Conservation (phyloP, 2,888 invertebrate genomes). For the Plagodis dolabraria region DNA sequence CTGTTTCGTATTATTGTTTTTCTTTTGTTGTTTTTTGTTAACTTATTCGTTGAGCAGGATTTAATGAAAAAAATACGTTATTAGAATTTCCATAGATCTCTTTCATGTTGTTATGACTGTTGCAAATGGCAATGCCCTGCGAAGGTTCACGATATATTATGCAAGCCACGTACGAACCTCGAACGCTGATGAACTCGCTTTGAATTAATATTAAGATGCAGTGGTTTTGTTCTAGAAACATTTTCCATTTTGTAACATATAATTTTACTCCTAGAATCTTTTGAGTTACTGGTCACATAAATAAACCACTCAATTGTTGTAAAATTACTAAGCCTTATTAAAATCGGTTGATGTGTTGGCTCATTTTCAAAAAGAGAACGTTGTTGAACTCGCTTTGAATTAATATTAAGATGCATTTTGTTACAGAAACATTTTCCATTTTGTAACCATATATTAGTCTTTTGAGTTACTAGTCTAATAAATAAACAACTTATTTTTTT, state of each 20-base stretch:
- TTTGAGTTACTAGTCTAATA: too few relatives aligned
- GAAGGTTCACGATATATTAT: conserved; percentile 16
- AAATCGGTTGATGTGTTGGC: too few relatives aligned
- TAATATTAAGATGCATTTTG: conserved; percentile 22
- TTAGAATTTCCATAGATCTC: not conserved
- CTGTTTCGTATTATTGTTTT: too few relatives aligned
- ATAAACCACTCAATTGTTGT: too few relatives aligned
- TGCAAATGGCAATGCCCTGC: conserved; percentile 14
- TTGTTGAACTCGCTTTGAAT: conserved; percentile 19
- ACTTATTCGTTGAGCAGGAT: too few relatives aligned
- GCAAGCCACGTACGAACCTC: conserved; percentile 23
- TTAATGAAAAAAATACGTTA: too few relatives aligned
- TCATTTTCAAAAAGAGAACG: not conserved
- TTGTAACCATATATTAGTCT: too few relatives aligned
- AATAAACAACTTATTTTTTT: too few relatives aligned
- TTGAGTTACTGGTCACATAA: too few relatives aligned
- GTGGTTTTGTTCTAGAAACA: conserved; percentile 9
- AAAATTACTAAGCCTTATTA: too few relatives aligned
- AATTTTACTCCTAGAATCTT: too few relatives aligned
- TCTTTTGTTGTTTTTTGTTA: too few relatives aligned
- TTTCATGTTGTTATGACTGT: conserved; percentile 5
- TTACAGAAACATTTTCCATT: conserved; percentile 1
- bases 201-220: conserved; percentile 23
- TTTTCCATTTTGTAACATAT: not conserved
- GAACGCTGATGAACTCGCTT: conserved; percentile 17